These are phyloP conservation scores for Zonitis immaculata DNA, from an alignment of 2,888 invertebrate species.

Conservation along the genomic window DNA sequence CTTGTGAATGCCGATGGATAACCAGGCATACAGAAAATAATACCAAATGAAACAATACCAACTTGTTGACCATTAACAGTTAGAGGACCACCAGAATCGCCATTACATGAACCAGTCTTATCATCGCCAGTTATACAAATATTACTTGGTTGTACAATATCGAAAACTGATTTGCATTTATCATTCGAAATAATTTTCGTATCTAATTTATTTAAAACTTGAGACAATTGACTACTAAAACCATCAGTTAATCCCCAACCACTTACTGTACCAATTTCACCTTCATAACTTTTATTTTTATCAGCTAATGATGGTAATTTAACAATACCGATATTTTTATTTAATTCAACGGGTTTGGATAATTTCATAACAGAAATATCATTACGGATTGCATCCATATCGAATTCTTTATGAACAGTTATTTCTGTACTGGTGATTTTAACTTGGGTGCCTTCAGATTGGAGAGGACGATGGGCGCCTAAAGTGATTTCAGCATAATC, in stretches of 20 bases:
- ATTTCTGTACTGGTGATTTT: conserved; percentile 28
- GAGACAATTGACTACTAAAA: conserved; percentile 1
- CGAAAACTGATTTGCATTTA: conserved; percentile 4
- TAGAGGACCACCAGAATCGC: conserved; percentile 11
- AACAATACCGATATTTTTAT: conserved; percentile 34
- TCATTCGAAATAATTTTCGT: conserved; percentile 13
- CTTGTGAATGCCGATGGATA: conserved; percentile 20
- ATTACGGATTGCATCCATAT: conserved; percentile 21
- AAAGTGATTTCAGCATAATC: conserved; percentile 11
- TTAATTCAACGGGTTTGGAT: conserved; percentile 22
- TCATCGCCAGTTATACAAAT: background rate
- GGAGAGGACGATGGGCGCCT: conserved; percentile 30
- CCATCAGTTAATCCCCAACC: conserved; percentile 21
- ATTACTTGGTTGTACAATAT: background rate
- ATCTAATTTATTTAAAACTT: conserved; percentile 11
- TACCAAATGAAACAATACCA: conserved; percentile 23
- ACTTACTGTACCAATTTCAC: conserved; percentile 12
- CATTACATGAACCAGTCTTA: background rate
- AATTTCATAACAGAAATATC: conserved; percentile 37
- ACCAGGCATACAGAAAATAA: conserved; percentile 9
- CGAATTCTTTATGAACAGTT: conserved; percentile 25
- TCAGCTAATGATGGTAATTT: conserved; percentile 30
- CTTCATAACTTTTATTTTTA: conserved; percentile 4
- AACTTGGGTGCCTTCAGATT: conserved; percentile 23
- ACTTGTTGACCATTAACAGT: conserved; percentile 11